Percentiles rank a stretch among this genome's conserved stretches.
Conservation (phyloP, 2,888 invertebrate species). For the Priocnemis perturbator region DNA sequence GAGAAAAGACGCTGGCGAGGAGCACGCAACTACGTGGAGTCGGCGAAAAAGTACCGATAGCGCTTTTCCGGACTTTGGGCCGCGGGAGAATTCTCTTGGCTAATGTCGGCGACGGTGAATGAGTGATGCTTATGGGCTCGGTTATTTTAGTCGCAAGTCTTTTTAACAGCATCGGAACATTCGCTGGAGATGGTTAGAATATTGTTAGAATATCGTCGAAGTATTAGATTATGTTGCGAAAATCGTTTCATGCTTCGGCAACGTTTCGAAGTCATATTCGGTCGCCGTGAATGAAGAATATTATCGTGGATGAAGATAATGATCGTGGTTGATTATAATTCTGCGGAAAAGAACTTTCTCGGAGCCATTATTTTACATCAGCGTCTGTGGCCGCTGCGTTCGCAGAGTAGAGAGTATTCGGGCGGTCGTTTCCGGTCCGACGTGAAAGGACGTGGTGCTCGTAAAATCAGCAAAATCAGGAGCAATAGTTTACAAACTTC, state of each 20-base stretch:
- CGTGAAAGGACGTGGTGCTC: not conserved
- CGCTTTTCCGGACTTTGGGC: conserved; percentile 10
- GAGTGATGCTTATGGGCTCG: too few species aligned
- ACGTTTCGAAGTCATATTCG: too few species aligned
- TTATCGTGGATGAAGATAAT: too few species aligned
- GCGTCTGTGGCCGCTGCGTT: not conserved
- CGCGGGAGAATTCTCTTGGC: not conserved
- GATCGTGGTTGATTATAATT: not conserved
- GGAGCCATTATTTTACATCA: not conserved
- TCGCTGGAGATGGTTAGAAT: too few species aligned
- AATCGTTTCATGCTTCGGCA: too few species aligned
- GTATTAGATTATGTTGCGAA: too few species aligned
- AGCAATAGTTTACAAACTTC: conserved; percentile 2
- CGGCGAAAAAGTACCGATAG: conserved; percentile 13
- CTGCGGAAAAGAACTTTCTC: not conserved
- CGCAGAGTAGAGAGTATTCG: not conserved
- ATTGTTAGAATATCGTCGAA: too few species aligned
- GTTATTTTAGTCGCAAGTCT: too few species aligned
- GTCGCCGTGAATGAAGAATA: too few species aligned
- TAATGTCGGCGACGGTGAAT: not conserved
- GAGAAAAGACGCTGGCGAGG: conserved; percentile 10
- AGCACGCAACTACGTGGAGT: conserved; percentile 31
- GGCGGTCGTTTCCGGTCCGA: not conserved
- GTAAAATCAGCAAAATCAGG: conserved; percentile 10
- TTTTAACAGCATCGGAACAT: too few species aligned